Conservation (phyloP, 2,888 invertebrate species). For the Rhagium mordax region DNA sequence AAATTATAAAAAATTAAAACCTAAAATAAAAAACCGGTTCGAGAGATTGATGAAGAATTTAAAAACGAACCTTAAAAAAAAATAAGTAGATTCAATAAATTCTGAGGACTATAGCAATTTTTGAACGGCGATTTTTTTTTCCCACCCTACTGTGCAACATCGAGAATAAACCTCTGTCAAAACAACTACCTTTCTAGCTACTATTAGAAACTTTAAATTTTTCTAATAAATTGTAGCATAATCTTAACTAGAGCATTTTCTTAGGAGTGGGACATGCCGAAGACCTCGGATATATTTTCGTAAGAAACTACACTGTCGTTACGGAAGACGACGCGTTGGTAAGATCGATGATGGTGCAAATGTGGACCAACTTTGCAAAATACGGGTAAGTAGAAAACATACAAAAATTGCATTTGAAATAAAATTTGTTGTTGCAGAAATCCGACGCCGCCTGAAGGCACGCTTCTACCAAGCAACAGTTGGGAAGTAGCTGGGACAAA, state of each 20-base stretch:
- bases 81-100: no score
- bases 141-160: no score
- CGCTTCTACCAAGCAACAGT: constrained; percentile 38
- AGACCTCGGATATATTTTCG: constrained; percentile 55
- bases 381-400: constrained; percentile 44
- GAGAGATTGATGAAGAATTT: no score
- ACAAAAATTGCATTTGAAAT: not conserved
- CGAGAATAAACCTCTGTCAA: no score
- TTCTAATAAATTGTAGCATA: no score
- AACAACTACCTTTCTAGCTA: no score
- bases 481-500: constrained; percentile 36
- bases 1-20: no score
- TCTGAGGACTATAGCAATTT: no score
- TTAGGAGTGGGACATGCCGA: constrained; percentile 55
- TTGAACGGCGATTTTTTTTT: no score
- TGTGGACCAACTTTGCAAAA: constrained; percentile 61
- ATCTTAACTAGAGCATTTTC: not conserved
- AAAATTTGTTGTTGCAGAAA: constrained; percentile 29
- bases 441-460: constrained; percentile 47
- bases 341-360: constrained; percentile 48
- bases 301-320: constrained; percentile 28
- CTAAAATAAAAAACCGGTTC: no score
- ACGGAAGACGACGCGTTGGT: constrained; percentile 45
- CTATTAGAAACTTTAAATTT: no score
- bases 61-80: no score